Evolutionary conservation across 1,140 invertebrate species (phyloP).

Genomic region (Zaprionus tsacasi): DNA sequence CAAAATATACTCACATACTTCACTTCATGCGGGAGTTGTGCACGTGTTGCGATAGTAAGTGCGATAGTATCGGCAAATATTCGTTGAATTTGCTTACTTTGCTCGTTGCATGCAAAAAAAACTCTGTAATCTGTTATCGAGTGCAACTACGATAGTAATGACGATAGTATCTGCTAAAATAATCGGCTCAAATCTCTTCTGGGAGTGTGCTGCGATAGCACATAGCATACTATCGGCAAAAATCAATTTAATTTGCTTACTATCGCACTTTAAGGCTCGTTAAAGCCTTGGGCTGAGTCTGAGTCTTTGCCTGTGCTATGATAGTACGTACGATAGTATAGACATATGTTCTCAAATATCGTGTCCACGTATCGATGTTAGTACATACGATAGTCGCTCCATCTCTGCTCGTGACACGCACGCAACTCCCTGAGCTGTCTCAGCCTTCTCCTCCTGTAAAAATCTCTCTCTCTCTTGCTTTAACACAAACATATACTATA

Average conservation of each 20-base stretch:
- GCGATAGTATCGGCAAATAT: not conserved
- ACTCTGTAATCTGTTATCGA: no score
- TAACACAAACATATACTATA: constrained; percentile 41
- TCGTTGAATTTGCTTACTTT: no score
- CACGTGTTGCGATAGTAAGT: not conserved
- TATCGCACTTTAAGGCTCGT: not conserved
- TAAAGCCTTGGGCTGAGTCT: not conserved
- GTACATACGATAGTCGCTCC: not conserved
- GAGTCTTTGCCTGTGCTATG: no score
- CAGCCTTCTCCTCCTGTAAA: constrained; percentile 2
- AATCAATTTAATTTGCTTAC: not conserved
- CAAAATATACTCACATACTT: not conserved
- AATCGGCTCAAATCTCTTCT: no score
- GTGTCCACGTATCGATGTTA: no score
- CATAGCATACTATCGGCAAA: not conserved
- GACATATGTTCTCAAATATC: not conserved
- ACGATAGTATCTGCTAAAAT: not conserved
- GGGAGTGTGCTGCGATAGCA: not conserved
- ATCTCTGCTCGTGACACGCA: not conserved
- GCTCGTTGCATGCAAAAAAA: no score
- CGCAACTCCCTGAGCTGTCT: not conserved
- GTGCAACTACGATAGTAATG: not conserved
- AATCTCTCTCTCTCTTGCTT: constrained; percentile 13
- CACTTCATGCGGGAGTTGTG: not conserved
- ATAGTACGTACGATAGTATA: not conserved